phyloP scores from a whole-genome alignment of 2,113 vertebrate genomes.

The Larimichthys polyactis region DNA sequence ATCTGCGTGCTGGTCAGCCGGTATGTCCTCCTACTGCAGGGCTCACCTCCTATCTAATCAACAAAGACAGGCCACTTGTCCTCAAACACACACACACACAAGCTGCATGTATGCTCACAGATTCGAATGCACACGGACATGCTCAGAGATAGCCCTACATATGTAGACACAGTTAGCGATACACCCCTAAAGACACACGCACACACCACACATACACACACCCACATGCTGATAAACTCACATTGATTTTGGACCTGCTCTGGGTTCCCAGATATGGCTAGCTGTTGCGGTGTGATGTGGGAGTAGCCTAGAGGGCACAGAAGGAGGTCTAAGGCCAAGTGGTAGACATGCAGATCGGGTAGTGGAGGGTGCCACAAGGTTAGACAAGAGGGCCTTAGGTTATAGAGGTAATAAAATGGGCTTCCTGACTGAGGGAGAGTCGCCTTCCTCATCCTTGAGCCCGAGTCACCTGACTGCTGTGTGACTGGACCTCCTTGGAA shows the following conservation, averaged over 20 bases:
- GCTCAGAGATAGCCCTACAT: slow-evolving; percentile 63
- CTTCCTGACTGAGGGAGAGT: background rate
- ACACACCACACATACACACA: slow-evolving; percentile 32
- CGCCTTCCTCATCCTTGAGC: slow-evolving; percentile 29
- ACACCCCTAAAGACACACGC: slow-evolving; percentile 20
- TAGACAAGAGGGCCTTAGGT: slow-evolving; percentile 24
- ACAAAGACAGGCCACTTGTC: slow-evolving; percentile 74
- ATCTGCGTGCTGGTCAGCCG: slow-evolving; percentile 69
- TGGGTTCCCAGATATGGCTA: slow-evolving; percentile 50
- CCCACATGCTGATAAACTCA: slow-evolving; percentile 51
- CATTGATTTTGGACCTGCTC: slow-evolving; percentile 52
- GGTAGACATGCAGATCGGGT: slow-evolving; percentile 58
- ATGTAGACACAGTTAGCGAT: slow-evolving; percentile 66
- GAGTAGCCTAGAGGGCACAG: slow-evolving; percentile 34
- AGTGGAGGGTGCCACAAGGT: slow-evolving; percentile 49
- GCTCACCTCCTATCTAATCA: slow-evolving; percentile 83
- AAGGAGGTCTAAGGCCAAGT: slow-evolving; percentile 50
- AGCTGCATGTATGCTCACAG: slow-evolving; percentile 46
- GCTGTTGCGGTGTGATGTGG: slow-evolving; percentile 36
- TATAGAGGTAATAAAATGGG: slow-evolving; percentile 28
- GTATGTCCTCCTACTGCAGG: slow-evolving; percentile 66
- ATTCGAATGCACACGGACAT: slow-evolving; percentile 51
- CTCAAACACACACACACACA: slow-evolving; percentile 52
- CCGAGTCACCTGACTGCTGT: slow-evolving; percentile 50
- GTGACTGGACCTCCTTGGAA: background rate